Percentiles rank a stretch among this genome's conserved stretches.
Evolutionary conservation across 2,888 invertebrate species (phyloP).

Genomic region (Oscheius myriophilus): DNA sequence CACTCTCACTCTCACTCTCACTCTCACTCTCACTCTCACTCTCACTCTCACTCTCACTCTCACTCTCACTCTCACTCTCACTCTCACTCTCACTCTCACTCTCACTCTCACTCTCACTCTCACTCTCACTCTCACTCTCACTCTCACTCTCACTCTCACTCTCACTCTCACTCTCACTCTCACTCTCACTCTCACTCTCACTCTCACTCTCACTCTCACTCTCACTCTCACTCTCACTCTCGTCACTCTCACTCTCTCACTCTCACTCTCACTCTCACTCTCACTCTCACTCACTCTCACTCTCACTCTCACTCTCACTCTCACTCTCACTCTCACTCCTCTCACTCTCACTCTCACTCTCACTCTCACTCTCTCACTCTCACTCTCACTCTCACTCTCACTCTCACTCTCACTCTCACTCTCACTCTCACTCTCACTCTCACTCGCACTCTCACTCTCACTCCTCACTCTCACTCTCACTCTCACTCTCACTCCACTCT

Average conservation of each 20-base stretch:
- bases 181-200: too few relatives aligned
- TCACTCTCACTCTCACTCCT: neutral
- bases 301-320: neutral
- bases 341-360: too few relatives aligned
- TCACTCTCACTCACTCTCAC: neutral
- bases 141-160: neutral
- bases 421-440: neutral
- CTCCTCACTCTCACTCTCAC: neutral
- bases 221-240: neutral
- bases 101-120: neutral
- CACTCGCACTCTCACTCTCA: neutral
- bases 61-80: neutral
- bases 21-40: neutral
- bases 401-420: too few relatives aligned
- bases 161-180: neutral
- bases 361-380: neutral
- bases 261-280: too few relatives aligned
- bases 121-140: too few relatives aligned
- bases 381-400: neutral
- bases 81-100: neutral
- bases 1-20: neutral
- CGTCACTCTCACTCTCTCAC: neutral
- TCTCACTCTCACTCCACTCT: too few relatives aligned
- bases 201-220: neutral
- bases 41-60: too few relatives aligned